Evolutionary conservation across 2,888 invertebrate species (phyloP).

Genomic region (Eudasyphora cyanicolor): DNA sequence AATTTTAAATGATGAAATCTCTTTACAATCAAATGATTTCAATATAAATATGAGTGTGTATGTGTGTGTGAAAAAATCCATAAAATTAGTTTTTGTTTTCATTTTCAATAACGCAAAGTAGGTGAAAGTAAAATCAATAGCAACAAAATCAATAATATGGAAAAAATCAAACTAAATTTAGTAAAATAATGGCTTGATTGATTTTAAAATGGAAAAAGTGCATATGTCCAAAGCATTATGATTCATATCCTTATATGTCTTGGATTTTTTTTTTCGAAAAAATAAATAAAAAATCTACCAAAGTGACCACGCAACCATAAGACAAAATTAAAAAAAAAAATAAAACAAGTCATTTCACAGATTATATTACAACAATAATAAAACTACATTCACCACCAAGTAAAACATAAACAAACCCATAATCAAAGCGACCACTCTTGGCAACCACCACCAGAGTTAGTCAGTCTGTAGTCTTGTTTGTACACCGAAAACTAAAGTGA

Average conservation of each 20-base stretch:
- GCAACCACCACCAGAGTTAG: neutral
- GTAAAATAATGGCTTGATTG: neutral
- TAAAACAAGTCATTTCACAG: constrained; percentile 52
- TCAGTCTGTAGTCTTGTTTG: no score
- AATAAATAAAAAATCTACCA: constrained; percentile 28
- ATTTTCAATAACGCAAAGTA: constrained; percentile 23
- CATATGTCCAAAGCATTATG: constrained; percentile 36
- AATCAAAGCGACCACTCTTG: constrained; percentile 27
- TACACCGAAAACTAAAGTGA: constrained; percentile 9
- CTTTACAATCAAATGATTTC: neutral
- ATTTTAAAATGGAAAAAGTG: neutral
- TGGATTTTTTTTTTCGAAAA: neutral
- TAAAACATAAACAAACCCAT: neutral
- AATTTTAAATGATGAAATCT: neutral
- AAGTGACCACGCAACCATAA: constrained; percentile 58
- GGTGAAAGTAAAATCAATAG: constrained; percentile 61
- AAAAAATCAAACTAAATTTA: constrained; percentile 22
- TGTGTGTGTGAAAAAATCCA: neutral
- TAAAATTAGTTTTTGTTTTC: no score
- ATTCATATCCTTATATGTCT: constrained; percentile 56
- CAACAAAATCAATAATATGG: constrained; percentile 16
- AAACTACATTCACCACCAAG: constrained; percentile 62
- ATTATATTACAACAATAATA: constrained; percentile 38
- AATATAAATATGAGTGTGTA: neutral
- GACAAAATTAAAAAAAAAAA: constrained; percentile 32